These are phyloP conservation scores for Rhinophrynus dorsalis DNA, from an alignment of 2,797 vertebrate genomes.

Conservation along the genomic window DNA sequence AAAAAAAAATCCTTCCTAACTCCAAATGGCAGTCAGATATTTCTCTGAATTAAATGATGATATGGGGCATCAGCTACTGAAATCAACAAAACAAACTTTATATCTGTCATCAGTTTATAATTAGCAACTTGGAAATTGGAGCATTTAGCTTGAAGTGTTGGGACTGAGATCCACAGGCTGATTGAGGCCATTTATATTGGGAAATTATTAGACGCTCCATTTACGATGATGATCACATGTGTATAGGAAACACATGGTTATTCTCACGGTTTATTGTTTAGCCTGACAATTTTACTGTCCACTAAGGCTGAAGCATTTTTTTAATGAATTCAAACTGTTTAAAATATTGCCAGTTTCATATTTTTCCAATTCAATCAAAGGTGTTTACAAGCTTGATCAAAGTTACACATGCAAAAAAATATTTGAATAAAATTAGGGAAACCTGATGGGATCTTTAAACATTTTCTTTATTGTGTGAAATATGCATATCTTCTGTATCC, in stretches of 20 bases:
- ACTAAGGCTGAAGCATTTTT: neutral
- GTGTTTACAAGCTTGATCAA: conserved; percentile 36
- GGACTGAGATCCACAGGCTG: too few relatives aligned
- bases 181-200: conserved; percentile 6
- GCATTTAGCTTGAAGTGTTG: neutral
- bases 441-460: neutral
- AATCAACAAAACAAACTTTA: neutral
- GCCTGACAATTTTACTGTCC: conserved; percentile 31
- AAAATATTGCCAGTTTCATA: conserved; percentile 24
- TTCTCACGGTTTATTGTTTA: conserved; percentile 20
- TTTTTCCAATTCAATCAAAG: conserved; percentile 11
- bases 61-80: neutral
- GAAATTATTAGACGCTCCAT: conserved; percentile 20
- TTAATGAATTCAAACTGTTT: conserved; percentile 9
- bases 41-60: too few relatives aligned
- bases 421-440: conserved; percentile 7
- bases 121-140: neutral
- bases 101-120: conserved; percentile 9
- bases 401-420: conserved; percentile 9
- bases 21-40: too few relatives aligned
- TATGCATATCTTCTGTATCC: too few relatives aligned
- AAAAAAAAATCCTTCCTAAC: too few relatives aligned
- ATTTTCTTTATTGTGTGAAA: neutral
- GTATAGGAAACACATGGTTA: conserved; percentile 2
- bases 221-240: conserved; percentile 22